phyloP scores from a whole-genome alignment of 2,888 invertebrate species.

The Macrophya alboannulata region DNA sequence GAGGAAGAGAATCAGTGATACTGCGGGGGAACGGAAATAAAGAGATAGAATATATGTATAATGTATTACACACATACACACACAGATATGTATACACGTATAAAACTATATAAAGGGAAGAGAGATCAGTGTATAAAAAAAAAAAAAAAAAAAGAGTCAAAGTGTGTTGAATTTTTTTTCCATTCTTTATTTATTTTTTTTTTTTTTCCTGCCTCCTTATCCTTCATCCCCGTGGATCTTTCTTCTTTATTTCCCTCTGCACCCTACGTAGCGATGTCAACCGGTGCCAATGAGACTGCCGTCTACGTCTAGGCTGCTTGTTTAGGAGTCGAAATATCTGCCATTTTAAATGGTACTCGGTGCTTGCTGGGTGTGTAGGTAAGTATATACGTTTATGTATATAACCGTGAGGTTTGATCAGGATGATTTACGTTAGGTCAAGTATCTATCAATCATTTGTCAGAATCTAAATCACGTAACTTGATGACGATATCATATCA shows the following conservation, averaged over 20 bases:
- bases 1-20: constrained; percentile 8
- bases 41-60: constrained; percentile 10
- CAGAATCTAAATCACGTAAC: neutral
- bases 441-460: constrained; percentile 16
- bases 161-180: constrained; percentile 25
- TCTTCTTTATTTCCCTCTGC: neutral
- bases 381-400: neutral
- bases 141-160: neutral
- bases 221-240: constrained; percentile 1
- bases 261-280: neutral
- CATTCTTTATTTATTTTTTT: neutral
- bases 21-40: constrained; percentile 1
- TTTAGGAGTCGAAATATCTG: constrained; percentile 19
- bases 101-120: neutral
- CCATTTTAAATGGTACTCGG: constrained; percentile 16
- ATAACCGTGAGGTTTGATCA: constrained; percentile 12
- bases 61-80: neutral
- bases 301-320: constrained; percentile 5
- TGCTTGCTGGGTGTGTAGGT: neutral
- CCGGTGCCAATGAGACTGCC: constrained; percentile 7
- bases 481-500: neutral
- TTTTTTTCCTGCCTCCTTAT: neutral
- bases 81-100: neutral
- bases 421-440: constrained; percentile 28
- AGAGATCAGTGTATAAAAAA: neutral